Conservation (phyloP, 2,797 vertebrate genomes). For the Epinephelus malabaricus region DNA sequence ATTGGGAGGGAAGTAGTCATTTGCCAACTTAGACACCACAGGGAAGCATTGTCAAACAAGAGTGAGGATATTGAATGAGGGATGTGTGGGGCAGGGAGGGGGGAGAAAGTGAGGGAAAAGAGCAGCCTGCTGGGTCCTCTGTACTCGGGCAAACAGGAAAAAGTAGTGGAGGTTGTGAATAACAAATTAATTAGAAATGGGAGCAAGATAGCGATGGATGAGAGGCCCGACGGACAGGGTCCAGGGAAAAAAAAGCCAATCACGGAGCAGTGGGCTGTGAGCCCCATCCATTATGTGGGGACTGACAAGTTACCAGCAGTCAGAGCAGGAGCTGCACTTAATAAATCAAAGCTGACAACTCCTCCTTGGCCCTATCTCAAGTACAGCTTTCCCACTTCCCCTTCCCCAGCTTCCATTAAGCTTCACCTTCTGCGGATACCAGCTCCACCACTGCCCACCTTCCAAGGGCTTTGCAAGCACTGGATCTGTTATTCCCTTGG, state of each 20-base stretch:
- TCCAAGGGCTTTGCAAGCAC: conserved; percentile 59
- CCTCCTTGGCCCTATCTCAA: conserved; percentile 90
- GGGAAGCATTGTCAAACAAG: conserved; percentile 76
- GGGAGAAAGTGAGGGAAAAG: conserved; percentile 45
- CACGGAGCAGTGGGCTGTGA: conserved; percentile 89
- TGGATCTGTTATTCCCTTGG: conserved; percentile 59
- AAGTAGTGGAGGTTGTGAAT: conserved; percentile 80
- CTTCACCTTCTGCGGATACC: conserved; percentile 78
- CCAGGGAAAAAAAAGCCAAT: conserved; percentile 83
- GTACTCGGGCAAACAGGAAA: conserved; percentile 69
- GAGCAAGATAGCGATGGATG: conserved; percentile 79
- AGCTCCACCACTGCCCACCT: conserved; percentile 58
- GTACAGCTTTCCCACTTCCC: conserved; percentile 87
- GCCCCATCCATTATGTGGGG: conserved; percentile 91
- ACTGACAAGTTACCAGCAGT: conserved; percentile 91
- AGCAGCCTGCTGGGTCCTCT: conserved; percentile 60
- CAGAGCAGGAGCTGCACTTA: conserved; percentile 90
- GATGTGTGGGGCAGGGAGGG: conserved; percentile 26
- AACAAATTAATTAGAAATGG: conserved; percentile 90
- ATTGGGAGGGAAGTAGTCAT: conserved; percentile 72
- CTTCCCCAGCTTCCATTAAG: conserved; percentile 80
- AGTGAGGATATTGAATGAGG: conserved; percentile 71
- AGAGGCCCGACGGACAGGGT: conserved; percentile 77
- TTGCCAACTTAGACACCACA: conserved; percentile 76
- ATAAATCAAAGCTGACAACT: conserved; percentile 98